Base-by-base conservation (phyloP, 2,113 vertebrate species). In the Copsychus sechellarum region DNA sequence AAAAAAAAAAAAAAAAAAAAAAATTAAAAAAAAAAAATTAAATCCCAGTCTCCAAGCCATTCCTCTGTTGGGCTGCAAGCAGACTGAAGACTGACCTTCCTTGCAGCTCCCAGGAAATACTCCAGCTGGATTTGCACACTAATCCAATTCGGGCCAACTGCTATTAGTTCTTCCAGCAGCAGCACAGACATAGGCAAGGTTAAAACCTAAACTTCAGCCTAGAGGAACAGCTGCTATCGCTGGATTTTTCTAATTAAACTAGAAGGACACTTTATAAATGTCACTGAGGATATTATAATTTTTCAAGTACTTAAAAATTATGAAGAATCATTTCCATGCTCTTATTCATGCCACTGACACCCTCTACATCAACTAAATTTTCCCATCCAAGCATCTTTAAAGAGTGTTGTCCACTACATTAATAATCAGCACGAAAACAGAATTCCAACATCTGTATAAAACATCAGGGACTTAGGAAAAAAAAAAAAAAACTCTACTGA, bases 191-290 rank as follows among this genome's bases (percentile, higher is more conserved):
- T 64, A 60, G 22, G 16, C 70, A 87, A 80, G 58, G 70, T 45
- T 85, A 79, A 91, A 90, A 87, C 9, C 53, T 92, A 78, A 96
- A 90, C 45, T 69, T 72, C 88, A 95, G 90, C 66, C 74, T 87
- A 74, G 51, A 81, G 48, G 31, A 93, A 53, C 57, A 90, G 88
- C 58, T 93, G 81, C 70, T 85, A 25, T 40, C 56, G 66, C 10
- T 86, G 71, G 93, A 95, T 48, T 88, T 65, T 72, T 79, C 61
- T 81, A 87, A 96, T 72, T 93, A 90, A 92, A 90, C 71, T 40
- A 80, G 33, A 56, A 58, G 0, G 6, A 76, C 70, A 93, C 45
- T 79, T 76, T 19, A 65, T 57, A 94, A 94, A 93, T 40, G 42
- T 28, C 79, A 69, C 22, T 24, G 14, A 91, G 36, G 47, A 34